A percentile compares a stretch with the other conserved stretches of the same genome.
phyloP scores from a whole-genome alignment of 1,140 invertebrate genomes.

The Onthophagus taurus region DNA sequence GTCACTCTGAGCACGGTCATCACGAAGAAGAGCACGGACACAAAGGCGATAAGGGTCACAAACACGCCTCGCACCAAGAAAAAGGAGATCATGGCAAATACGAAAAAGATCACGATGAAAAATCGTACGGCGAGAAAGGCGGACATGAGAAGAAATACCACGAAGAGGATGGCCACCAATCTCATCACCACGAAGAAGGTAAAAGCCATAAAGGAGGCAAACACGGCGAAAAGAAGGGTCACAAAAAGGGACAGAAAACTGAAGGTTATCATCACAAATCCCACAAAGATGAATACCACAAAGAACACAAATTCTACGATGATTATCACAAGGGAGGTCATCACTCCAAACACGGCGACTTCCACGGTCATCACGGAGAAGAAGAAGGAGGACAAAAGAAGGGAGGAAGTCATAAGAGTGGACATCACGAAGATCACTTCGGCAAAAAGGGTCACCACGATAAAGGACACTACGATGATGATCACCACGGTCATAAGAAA shows the following conservation, averaged over 20 bases:
- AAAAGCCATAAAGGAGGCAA: conserved; percentile 57
- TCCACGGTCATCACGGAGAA: conserved; percentile 55
- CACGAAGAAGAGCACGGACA: conserved; percentile 54
- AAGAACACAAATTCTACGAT: conserved; percentile 72
- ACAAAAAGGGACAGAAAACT: conserved; percentile 59
- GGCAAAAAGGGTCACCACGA: conserved; percentile 58
- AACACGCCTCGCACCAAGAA: conserved; percentile 55
- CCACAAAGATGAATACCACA: conserved; percentile 70
- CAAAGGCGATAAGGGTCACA: conserved; percentile 59
- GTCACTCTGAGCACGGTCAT: conserved; percentile 50
- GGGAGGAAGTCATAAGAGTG: conserved; percentile 59
- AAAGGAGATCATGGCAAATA: conserved; percentile 62
- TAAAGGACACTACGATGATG: conserved; percentile 64
- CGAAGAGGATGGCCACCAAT: conserved; percentile 57
- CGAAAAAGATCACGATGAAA: conserved; percentile 59
- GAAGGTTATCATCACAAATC: conserved; percentile 70
- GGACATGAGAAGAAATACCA: conserved; percentile 70
- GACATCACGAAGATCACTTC: conserved; percentile 51
- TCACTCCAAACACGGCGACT: conserved; percentile 61
- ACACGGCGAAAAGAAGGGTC: conserved; percentile 56
- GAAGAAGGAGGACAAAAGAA: conserved; percentile 60
- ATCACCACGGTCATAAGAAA: conserved; percentile 67
- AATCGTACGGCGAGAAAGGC: conserved; percentile 61
- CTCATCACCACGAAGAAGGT: conserved; percentile 55
- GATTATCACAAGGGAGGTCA: conserved; percentile 65